phyloP scores from a whole-genome alignment of 2,888 invertebrate species.

The Agonopterix heracliana region DNA sequence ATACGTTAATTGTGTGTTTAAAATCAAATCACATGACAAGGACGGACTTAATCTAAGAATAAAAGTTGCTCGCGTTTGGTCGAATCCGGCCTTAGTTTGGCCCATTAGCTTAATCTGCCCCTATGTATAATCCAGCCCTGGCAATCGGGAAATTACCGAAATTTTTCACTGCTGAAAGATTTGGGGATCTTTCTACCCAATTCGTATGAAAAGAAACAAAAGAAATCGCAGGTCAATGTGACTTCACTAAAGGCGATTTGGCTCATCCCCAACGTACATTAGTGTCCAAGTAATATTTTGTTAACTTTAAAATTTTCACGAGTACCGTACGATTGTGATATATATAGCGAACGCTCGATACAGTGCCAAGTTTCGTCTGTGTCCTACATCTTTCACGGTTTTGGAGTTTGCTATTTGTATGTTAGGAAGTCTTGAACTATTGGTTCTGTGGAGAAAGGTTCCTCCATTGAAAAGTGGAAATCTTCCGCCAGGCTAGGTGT shows the following conservation, averaged over 20 bases:
- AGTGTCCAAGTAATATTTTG: slow-evolving; percentile 49
- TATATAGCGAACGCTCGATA: slow-evolving; percentile 23
- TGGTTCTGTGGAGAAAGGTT: too few species aligned
- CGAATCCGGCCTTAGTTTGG: too few species aligned
- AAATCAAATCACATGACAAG: too few species aligned
- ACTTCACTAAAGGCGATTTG: slow-evolving; percentile 36
- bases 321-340: slow-evolving; percentile 29
- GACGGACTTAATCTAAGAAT: too few species aligned
- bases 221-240: slow-evolving; percentile 15
- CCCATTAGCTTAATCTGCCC: background rate
- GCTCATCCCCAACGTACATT: slow-evolving; percentile 49
- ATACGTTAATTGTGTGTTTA: too few species aligned
- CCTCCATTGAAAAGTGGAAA: too few species aligned
- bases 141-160: too few species aligned
- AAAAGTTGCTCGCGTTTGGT: too few species aligned
- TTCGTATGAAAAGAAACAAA: slow-evolving; percentile 13
- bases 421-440: too few species aligned
- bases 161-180: too few species aligned
- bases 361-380: slow-evolving; percentile 21
- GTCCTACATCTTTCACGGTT: slow-evolving; percentile 7
- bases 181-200: too few species aligned
- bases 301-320: slow-evolving; percentile 47
- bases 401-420: background rate
- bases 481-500: too few species aligned
- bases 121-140: background rate